Conservation (phyloP, 2,797 vertebrate species). For the Enteromius argenteus region DNA sequence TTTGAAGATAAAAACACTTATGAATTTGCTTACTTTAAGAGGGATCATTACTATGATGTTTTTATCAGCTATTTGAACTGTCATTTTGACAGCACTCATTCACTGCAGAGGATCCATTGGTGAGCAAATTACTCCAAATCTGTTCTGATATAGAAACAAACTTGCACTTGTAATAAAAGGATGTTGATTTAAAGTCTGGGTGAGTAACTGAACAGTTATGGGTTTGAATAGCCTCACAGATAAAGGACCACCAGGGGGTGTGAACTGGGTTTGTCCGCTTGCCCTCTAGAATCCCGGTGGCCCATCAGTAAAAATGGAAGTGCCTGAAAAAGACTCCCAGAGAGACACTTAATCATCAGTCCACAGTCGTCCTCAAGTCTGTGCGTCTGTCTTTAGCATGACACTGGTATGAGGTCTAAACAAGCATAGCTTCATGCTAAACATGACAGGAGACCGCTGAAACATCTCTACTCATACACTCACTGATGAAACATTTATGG, state of each 20-base stretch:
- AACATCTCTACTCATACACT: conserved; percentile 26
- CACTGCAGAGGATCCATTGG: not conserved
- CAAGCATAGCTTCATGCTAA: conserved; percentile 48
- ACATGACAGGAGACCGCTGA: conserved; percentile 37
- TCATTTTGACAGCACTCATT: not conserved
- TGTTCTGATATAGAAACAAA: not conserved
- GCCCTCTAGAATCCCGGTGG: conserved; percentile 56
- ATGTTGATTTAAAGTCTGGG: conserved; percentile 2
- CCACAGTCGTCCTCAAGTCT: conserved; percentile 51
- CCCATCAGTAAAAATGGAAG: conserved; percentile 63
- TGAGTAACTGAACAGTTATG: not conserved
- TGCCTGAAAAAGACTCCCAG: conserved; percentile 62
- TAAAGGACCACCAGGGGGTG: conserved; percentile 12
- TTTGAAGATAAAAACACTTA: too few species aligned
- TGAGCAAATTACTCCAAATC: not conserved
- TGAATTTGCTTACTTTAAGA: too few species aligned
- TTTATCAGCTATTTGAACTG: not conserved
- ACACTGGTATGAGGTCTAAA: conserved; percentile 53
- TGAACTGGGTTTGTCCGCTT: not conserved
- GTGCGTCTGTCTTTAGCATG: conserved; percentile 47
- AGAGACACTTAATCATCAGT: conserved; percentile 60
- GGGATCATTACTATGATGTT: not conserved
- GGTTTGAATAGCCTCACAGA: conserved; percentile 21
- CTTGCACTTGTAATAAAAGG: conserved; percentile 1
- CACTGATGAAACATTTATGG: not conserved